These are phyloP conservation scores for Agrotis ipsilon DNA, from an alignment of 2,888 invertebrate species.

Conservation along the genomic window DNA sequence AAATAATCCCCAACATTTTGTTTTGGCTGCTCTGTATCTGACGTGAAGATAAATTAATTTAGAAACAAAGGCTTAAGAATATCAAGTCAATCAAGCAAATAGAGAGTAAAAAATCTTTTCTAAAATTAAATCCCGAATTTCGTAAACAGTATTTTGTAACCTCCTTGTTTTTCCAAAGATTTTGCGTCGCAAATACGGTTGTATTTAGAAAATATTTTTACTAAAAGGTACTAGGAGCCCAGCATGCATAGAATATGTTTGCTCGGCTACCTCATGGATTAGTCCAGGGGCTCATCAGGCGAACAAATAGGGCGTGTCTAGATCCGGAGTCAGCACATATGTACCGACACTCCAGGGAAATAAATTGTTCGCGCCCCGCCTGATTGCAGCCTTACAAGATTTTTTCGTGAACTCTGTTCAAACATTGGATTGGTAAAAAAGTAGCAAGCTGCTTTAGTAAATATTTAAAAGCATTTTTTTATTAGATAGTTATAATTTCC, in stretches of 20 bases:
- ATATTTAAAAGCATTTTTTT: no score
- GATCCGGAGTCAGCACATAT: slow-evolving; percentile 84
- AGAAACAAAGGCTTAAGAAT: slow-evolving; percentile 49
- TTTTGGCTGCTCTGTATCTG: slow-evolving; percentile 40
- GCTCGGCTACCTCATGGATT: slow-evolving; percentile 68
- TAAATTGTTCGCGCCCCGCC: slow-evolving; percentile 82
- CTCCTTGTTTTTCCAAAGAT: not conserved
- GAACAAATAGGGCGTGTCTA: slow-evolving; percentile 87
- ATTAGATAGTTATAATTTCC: no score
- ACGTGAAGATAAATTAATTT: slow-evolving; percentile 54
- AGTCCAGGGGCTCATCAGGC: slow-evolving; percentile 78
- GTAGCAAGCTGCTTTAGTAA: slow-evolving; percentile 16
- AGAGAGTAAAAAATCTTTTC: slow-evolving; percentile 24
- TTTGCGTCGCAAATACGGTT: slow-evolving; percentile 15
- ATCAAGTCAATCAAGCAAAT: slow-evolving; percentile 36
- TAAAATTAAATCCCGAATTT: slow-evolving; percentile 24
- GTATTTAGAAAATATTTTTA: slow-evolving; percentile 29
- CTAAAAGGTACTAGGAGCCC: slow-evolving; percentile 48
- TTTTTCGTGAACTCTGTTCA: slow-evolving; percentile 71
- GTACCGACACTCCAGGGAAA: slow-evolving; percentile 87
- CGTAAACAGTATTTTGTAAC: slow-evolving; percentile 21
- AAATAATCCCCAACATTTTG: slow-evolving; percentile 51
- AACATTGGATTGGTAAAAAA: slow-evolving; percentile 48
- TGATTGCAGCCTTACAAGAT: slow-evolving; percentile 84
- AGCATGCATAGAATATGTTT: slow-evolving; percentile 61